A percentile compares a stretch with the other conserved stretches of the same genome.
Evolutionary conservation across 2,113 vertebrate genomes (phyloP).

Genomic region (Odocoileus hemionus): DNA sequence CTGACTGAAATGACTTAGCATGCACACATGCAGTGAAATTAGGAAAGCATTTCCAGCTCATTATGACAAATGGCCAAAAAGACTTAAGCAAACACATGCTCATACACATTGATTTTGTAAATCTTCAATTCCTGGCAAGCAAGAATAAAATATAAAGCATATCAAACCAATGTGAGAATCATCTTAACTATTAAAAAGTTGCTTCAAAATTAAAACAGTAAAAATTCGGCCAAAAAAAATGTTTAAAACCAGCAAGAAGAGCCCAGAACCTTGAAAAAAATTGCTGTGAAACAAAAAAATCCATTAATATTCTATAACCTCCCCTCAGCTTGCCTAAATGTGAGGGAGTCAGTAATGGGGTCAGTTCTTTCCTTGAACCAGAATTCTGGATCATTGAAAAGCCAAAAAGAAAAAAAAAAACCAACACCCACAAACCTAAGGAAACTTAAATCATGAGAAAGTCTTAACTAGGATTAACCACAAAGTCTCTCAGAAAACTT

Average conservation of each 20-base stretch:
- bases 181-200: neutral
- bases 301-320: constrained; percentile 31
- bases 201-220: neutral
- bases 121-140: neutral
- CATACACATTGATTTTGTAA: neutral
- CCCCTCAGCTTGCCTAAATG: neutral
- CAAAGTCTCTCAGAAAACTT: neutral
- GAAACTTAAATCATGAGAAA: neutral
- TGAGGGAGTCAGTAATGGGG: neutral
- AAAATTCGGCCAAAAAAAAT: neutral
- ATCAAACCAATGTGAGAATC: neutral
- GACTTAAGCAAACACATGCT: neutral
- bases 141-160: neutral
- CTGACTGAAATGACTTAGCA: neutral
- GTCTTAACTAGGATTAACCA: neutral
- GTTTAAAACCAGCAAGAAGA: neutral
- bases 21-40: neutral
- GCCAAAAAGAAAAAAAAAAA: neutral
- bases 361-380: constrained; percentile 29
- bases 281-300: neutral
- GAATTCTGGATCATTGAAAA: constrained; percentile 27
- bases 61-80: constrained; percentile 10
- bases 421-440: neutral
- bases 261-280: neutral
- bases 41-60: neutral